Conservation (phyloP, 1,140 invertebrate genomes). For the Heliconius congener region DNA sequence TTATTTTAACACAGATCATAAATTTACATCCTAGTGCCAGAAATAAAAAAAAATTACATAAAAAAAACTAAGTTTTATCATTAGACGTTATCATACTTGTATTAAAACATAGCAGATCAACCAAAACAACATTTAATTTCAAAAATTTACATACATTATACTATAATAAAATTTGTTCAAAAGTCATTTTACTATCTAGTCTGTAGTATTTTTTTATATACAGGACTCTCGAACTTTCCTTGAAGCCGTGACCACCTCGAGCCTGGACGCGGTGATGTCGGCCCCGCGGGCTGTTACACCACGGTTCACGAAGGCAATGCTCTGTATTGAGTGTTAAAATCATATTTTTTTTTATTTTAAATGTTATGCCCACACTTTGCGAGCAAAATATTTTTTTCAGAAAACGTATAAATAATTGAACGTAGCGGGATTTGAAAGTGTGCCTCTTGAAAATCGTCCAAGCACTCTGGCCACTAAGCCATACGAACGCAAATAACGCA, state of each 20-base stretch:
- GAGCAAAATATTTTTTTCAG: too few species aligned
- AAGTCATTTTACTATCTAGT: neutral
- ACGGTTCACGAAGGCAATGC: conserved; percentile 83
- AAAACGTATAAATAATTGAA: too few species aligned
- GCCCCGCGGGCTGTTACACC: conserved; percentile 81
- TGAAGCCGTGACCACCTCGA: conserved; percentile 88
- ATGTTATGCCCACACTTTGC: too few species aligned
- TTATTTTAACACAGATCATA: too few species aligned
- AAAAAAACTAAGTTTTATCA: neutral
- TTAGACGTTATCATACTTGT: neutral
- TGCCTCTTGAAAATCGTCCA: too few species aligned
- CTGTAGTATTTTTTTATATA: conserved; percentile 83
- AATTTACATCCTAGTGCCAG: too few species aligned
- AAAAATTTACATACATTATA: neutral
- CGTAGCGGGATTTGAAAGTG: too few species aligned
- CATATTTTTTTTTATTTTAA: too few species aligned
- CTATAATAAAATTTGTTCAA: neutral
- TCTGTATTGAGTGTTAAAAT: conserved; percentile 76
- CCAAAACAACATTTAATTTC: too few species aligned
- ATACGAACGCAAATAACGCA: too few species aligned
- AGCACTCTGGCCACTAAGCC: too few species aligned
- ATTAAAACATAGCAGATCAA: neutral
- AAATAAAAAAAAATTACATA: too few species aligned
- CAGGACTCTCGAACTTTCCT: conserved; percentile 91
- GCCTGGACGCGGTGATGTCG: conserved; percentile 70